Evolutionary conservation across 2,113 vertebrate genomes (phyloP), one percentile per base, ranked within the genome.

Genomic region (Galemys pyrenaicus): DNA sequence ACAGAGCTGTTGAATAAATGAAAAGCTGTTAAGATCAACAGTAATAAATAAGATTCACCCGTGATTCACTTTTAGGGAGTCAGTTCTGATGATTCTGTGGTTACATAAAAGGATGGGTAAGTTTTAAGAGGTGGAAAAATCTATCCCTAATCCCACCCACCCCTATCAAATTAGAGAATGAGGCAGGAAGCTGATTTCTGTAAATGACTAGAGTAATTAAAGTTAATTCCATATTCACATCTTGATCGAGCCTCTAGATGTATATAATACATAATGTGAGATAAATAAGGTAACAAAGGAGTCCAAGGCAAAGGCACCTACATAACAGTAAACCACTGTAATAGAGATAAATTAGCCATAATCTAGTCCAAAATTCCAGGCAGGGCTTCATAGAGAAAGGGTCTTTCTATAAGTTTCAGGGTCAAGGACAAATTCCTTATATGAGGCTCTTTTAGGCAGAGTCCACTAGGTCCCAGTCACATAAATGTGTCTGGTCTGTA

Each of bases 1-100:
- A 30, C 54, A 71, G 80, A 79, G 37, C 65, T 87, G 62, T 6
- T 97, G 64, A 93, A 88, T 74, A 94, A 93, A 86, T 64, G 95
- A 82, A 92, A 89, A 1, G 75, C 0, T 6, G 28, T 81, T 17
- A 30, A 74, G 28, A 92, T 10, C 49, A 88, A 86, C 41, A 74
- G 35, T 44, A 68, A 32, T 62, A 92, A 71, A 85, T 24, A 35
- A 17, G 35, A 92, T 49, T 77, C 22, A 71, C 0, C 30, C 3
- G 49, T 1, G 16, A 35, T 39, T 77, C 65, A 84, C 37, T 39
- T 75, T 82, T 35, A 62, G 79, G 37, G 32, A 16, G 22, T 83
- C 60, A 87, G 35, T 87, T 86, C 49, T 75, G 39, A 68, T 58
- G 35, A 56, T 39, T n/a, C 4, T 6, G 54, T 9, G 20, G 39